phyloP scores from a whole-genome alignment of 2,113 vertebrate genomes.

The Tetraodon nigroviridis region DNA sequence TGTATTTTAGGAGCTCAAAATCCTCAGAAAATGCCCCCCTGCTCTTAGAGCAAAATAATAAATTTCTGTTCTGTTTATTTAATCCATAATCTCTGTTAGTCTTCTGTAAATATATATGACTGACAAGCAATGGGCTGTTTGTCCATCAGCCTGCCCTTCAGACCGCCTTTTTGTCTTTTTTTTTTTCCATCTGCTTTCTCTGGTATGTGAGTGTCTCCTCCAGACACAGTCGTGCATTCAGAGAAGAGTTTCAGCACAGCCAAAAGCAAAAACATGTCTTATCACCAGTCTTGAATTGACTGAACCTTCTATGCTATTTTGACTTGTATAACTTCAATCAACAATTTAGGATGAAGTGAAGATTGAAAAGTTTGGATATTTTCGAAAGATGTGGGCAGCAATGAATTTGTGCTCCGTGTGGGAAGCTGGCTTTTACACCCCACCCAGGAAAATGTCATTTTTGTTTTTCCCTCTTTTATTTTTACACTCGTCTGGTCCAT shows the following conservation, averaged over 20 bases:
- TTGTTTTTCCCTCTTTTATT: background rate
- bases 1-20: background rate
- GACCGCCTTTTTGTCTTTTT: background rate
- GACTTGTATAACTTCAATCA: too few relatives aligned
- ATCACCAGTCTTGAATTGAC: background rate
- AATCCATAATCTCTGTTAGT: background rate
- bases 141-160: slow-evolving; percentile 6
- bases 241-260: background rate
- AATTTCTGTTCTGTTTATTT: background rate
- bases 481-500: background rate
- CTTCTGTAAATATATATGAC: background rate
- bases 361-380: background rate
- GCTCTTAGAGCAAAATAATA: background rate
- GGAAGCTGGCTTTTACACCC: slow-evolving; percentile 2
- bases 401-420: slow-evolving; percentile 18
- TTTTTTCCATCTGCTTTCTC: slow-evolving; percentile 4
- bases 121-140: background rate
- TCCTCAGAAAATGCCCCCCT: too few relatives aligned
- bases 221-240: slow-evolving; percentile 36
- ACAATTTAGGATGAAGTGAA: too few relatives aligned
- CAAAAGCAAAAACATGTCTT: slow-evolving; percentile 6
- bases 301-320: too few relatives aligned
- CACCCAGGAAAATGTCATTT: background rate
- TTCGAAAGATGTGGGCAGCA: slow-evolving; percentile 15
- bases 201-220: slow-evolving; percentile 21